These are phyloP conservation scores for Tenodera sinensis DNA, from an alignment of 2,888 invertebrate genomes.

Conservation along the genomic window DNA sequence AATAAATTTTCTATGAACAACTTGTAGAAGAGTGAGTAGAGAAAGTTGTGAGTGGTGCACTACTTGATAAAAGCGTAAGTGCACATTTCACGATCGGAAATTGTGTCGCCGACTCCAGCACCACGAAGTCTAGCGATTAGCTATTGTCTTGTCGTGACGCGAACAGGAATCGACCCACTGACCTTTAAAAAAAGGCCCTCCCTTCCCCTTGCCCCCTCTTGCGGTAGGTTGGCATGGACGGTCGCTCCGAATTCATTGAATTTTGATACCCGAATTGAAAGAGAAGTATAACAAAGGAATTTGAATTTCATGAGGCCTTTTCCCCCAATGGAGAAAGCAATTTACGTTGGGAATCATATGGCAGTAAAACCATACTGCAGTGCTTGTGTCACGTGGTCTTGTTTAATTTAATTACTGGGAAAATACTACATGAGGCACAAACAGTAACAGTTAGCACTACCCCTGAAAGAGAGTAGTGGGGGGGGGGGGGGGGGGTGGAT, in stretches of 20 bases:
- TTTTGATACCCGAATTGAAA: not conserved
- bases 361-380: no score
- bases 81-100: no score
- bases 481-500: no score
- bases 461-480: no score
- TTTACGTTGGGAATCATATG: not conserved
- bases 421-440: no score
- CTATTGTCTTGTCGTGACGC: not conserved
- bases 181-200: not conserved
- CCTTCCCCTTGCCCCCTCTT: not conserved
- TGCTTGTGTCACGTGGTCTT: no score
- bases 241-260: not conserved
- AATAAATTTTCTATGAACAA: no score
- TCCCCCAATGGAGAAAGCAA: not conserved
- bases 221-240: not conserved
- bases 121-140: not conserved
- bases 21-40: no score
- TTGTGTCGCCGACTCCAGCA: not conserved
- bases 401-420: no score
- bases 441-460: no score
- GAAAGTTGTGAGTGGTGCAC: no score
- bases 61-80: no score
- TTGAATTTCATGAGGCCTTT: not conserved
- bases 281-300: not conserved
- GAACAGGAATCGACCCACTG: constrained; percentile 10